A percentile compares a stretch with the other conserved stretches of the same genome.
phyloP scores from a whole-genome alignment of 2,113 vertebrate species.

The Ondatra zibethicus region DNA sequence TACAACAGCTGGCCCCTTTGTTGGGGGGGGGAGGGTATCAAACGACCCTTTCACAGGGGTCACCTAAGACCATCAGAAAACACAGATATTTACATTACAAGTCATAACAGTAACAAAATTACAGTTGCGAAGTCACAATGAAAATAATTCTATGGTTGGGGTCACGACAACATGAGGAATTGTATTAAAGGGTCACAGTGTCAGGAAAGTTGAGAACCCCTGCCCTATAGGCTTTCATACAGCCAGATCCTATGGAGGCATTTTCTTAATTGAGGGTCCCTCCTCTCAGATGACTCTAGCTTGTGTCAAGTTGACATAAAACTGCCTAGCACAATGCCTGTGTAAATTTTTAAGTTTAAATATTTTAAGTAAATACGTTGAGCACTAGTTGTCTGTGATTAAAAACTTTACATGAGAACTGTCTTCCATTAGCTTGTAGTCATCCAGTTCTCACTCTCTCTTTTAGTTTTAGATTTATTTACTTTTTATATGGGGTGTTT shows the following conservation, averaged over 20 bases:
- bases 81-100: background rate
- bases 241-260: background rate
- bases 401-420: background rate
- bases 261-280: background rate
- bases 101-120: background rate
- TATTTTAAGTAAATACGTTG: background rate
- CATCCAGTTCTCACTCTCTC: background rate
- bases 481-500: background rate
- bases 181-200: background rate
- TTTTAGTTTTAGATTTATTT: background rate
- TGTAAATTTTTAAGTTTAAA: background rate
- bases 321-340: background rate
- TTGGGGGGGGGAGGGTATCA: too few relatives aligned
- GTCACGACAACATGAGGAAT: background rate
- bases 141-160: background rate
- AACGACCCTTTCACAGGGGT: background rate
- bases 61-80: background rate
- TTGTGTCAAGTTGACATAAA: background rate
- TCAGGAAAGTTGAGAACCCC: background rate
- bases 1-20: background rate
- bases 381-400: background rate
- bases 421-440: background rate
- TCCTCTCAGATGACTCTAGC: background rate
- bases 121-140: background rate
- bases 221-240: background rate